Conservation (phyloP, 2,888 invertebrate genomes). For the Noctua pronuba region DNA sequence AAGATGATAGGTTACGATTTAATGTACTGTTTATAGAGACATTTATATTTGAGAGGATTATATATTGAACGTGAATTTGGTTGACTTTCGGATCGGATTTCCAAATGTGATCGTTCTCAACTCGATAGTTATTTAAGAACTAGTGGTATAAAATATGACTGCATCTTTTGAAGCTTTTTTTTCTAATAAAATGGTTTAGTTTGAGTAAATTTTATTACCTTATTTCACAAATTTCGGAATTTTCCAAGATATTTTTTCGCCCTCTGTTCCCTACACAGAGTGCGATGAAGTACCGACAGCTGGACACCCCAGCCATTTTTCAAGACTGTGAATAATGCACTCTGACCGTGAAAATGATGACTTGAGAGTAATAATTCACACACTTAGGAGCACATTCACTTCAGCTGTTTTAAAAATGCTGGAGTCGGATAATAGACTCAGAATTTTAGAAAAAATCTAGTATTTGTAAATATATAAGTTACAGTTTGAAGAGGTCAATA, state of each 20-base stretch:
- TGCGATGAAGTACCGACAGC: conserved; percentile 48
- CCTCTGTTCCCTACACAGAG: background rate
- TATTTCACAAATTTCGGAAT: conserved; percentile 4
- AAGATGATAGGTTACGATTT: conserved; percentile 70
- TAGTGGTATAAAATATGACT: background rate
- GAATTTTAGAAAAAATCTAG: background rate
- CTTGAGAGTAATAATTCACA: conserved; percentile 52
- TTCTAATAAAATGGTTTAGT: background rate
- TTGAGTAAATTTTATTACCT: background rate
- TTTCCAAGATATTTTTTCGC: conserved; percentile 3
- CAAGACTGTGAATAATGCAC: conserved; percentile 55
- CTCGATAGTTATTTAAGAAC: conserved; percentile 21
- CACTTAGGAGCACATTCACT: conserved; percentile 24
- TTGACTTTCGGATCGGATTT: conserved; percentile 35
- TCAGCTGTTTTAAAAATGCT: conserved; percentile 31
- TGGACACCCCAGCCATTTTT: conserved; percentile 38
- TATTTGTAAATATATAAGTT: background rate
- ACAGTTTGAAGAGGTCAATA: background rate
- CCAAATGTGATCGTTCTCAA: conserved; percentile 14
- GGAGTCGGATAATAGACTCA: background rate
- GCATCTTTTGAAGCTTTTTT: background rate
- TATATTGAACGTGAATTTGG: conserved; percentile 23
- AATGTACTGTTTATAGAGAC: conserved; percentile 66
- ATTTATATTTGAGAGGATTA: conserved; percentile 49
- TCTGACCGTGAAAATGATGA: conserved; percentile 49